phyloP scores from a whole-genome alignment of 2,797 vertebrate species.

The Acanthis flammea region DNA sequence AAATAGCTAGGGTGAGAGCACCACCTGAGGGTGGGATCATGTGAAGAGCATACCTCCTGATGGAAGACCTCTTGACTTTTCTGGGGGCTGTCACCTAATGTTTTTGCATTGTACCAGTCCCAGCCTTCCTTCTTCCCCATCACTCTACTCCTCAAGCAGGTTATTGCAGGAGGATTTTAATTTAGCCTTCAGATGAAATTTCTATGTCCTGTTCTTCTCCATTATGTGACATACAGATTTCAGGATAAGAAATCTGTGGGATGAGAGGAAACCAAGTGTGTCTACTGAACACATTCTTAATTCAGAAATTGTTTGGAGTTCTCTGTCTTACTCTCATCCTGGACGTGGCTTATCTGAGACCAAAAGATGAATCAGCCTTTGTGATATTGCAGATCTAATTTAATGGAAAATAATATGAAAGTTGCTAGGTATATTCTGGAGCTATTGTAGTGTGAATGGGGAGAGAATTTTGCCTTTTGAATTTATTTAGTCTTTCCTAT shows the following conservation, averaged over 20 bases:
- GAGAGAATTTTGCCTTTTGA: not conserved
- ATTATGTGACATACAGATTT: not conserved
- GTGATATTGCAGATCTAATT: not conserved
- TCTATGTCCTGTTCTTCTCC: not conserved
- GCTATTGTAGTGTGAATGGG: not conserved
- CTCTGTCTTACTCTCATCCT: not conserved
- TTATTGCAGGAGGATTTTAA: not conserved
- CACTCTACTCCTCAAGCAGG: not conserved
- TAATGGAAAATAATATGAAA: not conserved
- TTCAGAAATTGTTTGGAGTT: not conserved
- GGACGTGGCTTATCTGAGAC: not conserved
- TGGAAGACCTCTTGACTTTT: not conserved
- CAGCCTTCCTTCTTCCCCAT: not conserved
- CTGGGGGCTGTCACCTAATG: not conserved
- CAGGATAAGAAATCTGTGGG: not conserved
- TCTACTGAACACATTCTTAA: not conserved
- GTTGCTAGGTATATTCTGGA: not conserved
- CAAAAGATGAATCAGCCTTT: slow-evolving; percentile 5
- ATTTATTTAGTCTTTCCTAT: not conserved
- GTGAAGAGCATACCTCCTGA: not conserved
- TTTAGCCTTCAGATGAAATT: not conserved
- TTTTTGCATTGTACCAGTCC: not conserved
- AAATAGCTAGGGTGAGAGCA: not conserved
- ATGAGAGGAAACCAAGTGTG: not conserved
- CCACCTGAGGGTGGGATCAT: not conserved